Percentiles rank a stretch among this genome's conserved stretches.
phyloP scores from a whole-genome alignment of 2,888 invertebrate species.

The Suillia variegata region DNA sequence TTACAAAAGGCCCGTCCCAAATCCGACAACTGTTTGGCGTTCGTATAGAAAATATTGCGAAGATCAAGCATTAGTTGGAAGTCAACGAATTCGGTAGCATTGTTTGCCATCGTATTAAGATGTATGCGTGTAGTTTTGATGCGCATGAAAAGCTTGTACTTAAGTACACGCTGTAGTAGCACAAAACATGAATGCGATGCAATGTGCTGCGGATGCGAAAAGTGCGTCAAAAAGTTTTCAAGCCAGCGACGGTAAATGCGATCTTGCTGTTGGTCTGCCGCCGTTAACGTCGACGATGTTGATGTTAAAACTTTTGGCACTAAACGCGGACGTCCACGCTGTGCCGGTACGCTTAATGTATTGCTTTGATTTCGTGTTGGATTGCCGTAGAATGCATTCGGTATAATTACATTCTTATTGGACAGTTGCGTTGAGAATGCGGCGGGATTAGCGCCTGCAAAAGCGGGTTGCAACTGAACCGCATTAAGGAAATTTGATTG shows the following conservation, averaged over 20 bases:
- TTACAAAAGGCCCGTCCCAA: slow-evolving; percentile 39
- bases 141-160: slow-evolving; percentile 38
- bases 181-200: slow-evolving; percentile 39
- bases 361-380: slow-evolving; percentile 22
- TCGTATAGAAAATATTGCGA: slow-evolving; percentile 33
- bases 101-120: slow-evolving; percentile 25
- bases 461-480: slow-evolving; percentile 38
- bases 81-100: slow-evolving; percentile 25
- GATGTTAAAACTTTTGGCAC: not conserved
- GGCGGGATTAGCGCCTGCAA: slow-evolving; percentile 32
- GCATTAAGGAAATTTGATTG: slow-evolving; percentile 44
- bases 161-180: slow-evolving; percentile 37
- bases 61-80: slow-evolving; percentile 34
- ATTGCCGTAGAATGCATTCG: slow-evolving; percentile 44
- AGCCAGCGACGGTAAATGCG: slow-evolving; percentile 35
- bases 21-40: slow-evolving; percentile 30
- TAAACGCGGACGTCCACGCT: not conserved
- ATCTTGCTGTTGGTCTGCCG: not conserved
- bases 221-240: slow-evolving; percentile 39
- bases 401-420: slow-evolving; percentile 42
- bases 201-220: slow-evolving; percentile 39
- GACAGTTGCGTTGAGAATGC: slow-evolving; percentile 38
- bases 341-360: slow-evolving; percentile 17
- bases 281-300: no score
- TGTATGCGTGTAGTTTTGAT: slow-evolving; percentile 34